A percentile compares a stretch with the other conserved stretches of the same genome.
Evolutionary conservation across 2,888 invertebrate species (phyloP).

Genomic region (Gnatocerus cornutus): DNA sequence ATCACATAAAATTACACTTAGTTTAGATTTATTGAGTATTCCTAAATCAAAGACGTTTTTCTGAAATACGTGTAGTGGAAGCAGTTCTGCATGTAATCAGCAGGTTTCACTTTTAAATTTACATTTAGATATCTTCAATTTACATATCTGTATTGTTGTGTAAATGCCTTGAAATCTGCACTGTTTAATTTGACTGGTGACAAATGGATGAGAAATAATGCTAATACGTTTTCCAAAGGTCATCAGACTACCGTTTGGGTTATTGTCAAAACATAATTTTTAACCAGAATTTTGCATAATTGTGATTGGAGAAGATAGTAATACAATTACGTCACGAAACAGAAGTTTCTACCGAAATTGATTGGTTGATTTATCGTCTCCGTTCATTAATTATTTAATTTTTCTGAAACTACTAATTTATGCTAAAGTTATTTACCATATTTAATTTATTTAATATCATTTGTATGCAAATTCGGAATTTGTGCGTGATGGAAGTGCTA

Average conservation of each 20-base stretch:
- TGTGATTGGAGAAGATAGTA: too few relatives aligned
- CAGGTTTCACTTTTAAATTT: constrained; percentile 22
- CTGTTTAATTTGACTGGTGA: constrained; percentile 9
- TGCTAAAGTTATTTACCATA: too few relatives aligned
- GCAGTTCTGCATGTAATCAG: constrained; percentile 7
- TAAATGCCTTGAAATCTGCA: constrained; percentile 11
- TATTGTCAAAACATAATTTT: neutral
- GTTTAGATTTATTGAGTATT: too few relatives aligned
- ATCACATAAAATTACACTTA: too few relatives aligned
- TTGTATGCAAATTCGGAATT: constrained; percentile 1
- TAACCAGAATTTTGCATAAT: neutral
- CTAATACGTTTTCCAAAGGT: neutral
- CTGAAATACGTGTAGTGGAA: neutral
- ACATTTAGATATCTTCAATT: constrained; percentile 19
- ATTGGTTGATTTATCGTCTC: too few relatives aligned
- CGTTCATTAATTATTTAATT: too few relatives aligned
- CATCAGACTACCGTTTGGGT: neutral
- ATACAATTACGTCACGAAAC: too few relatives aligned
- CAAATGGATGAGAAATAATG: constrained; percentile 5
- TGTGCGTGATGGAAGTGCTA: neutral
- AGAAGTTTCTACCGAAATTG: too few relatives aligned
- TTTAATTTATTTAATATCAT: neutral
- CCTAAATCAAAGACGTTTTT: too few relatives aligned
- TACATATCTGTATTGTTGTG: constrained; percentile 25
- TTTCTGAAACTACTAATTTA: too few relatives aligned